phyloP scores from a whole-genome alignment of 2,797 vertebrate genomes.

The Borostomias antarcticus region DNA sequence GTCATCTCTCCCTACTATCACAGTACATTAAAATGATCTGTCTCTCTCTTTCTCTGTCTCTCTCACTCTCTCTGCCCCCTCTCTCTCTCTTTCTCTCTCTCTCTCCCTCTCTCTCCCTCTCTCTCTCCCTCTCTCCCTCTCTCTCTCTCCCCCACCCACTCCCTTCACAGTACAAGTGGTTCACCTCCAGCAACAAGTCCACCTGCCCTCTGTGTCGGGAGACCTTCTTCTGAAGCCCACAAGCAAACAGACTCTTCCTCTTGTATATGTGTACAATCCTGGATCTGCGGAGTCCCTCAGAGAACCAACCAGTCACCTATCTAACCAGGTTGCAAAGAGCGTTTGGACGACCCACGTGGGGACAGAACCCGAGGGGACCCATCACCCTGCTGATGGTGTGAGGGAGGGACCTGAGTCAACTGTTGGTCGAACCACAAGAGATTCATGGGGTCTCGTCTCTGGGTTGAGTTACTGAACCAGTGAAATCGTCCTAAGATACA shows the following conservation, averaged over 20 bases:
- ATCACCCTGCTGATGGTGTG: too few relatives aligned
- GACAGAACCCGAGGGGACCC: not conserved
- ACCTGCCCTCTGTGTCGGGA: slow-evolving; percentile 97
- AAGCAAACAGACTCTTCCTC: not conserved
- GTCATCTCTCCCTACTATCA: not conserved
- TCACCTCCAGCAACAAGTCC: slow-evolving; percentile 99
- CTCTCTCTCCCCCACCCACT: slow-evolving; percentile 19
- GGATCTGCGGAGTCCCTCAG: not conserved
- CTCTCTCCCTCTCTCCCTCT: not conserved
- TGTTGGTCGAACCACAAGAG: too few relatives aligned
- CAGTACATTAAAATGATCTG: not conserved
- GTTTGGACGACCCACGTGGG: not conserved
- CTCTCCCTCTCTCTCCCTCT: not conserved
- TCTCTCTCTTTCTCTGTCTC: too few relatives aligned
- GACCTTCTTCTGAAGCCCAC: slow-evolving; percentile 80
- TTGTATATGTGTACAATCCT: not conserved
- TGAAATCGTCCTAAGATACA: not conserved
- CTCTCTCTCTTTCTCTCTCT: too few relatives aligned
- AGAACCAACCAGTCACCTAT: not conserved
- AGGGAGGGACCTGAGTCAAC: not conserved
- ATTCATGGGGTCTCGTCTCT: too few relatives aligned
- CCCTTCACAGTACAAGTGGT: slow-evolving; percentile 95
- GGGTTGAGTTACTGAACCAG: not conserved
- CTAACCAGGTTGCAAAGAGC: not conserved
- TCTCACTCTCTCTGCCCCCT: too few relatives aligned